Conservation (phyloP, 2,113 vertebrate genomes). For the Ia io region DNA sequence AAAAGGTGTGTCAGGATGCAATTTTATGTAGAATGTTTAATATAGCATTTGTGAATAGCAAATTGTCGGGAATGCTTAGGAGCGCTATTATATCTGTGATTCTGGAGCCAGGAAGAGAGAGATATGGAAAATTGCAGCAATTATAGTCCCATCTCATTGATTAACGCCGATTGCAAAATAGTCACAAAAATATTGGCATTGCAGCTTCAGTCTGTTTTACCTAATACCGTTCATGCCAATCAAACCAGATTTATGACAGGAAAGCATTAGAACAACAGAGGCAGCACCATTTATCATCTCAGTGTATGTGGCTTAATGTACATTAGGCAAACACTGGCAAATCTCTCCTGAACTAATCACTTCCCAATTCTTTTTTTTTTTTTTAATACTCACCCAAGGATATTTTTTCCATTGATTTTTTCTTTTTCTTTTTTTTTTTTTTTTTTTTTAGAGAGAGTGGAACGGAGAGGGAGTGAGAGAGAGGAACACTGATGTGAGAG, state of each 20-base stretch:
- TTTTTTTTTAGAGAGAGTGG: too few species aligned
- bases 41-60: slow-evolving; percentile 40
- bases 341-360: rapidly evolving
- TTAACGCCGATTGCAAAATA: slow-evolving; percentile 58
- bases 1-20: slow-evolving; percentile 41
- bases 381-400: too few species aligned
- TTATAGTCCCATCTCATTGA: slow-evolving; percentile 69
- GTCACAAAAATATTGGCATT: slow-evolving; percentile 55
- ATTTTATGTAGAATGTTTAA: slow-evolving; percentile 34
- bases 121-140: slow-evolving; percentile 50
- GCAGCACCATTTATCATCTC: background rate
- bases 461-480: too few species aligned
- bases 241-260: slow-evolving; percentile 38
- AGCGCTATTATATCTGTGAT: slow-evolving; percentile 42
- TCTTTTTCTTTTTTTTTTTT: too few species aligned
- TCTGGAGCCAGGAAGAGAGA: slow-evolving; percentile 56
- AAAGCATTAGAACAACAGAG: background rate
- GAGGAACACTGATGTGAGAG: too few species aligned
- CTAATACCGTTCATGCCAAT: slow-evolving; percentile 51
- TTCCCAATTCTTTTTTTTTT: too few species aligned
- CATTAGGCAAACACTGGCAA: rapidly evolving
- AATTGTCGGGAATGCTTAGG: slow-evolving; percentile 43
- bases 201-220: slow-evolving; percentile 65
- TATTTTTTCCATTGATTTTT: too few species aligned
- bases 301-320: rapidly evolving